phyloP scores from a whole-genome alignment of 2,888 invertebrate genomes.

The Dicyrtoma fusca region DNA sequence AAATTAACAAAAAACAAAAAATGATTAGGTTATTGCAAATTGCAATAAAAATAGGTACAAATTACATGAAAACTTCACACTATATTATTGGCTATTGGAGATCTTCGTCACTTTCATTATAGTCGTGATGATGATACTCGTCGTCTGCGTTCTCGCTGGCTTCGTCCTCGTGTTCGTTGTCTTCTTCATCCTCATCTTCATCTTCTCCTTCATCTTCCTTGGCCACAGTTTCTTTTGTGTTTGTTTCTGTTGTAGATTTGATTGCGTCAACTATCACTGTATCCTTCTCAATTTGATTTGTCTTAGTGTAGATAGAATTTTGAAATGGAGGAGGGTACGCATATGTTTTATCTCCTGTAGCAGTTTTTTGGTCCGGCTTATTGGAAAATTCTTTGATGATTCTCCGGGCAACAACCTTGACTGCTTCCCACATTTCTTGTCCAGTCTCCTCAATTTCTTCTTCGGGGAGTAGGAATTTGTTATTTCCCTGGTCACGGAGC shows the following conservation, averaged over 20 bases:
- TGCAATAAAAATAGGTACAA: too few relatives aligned
- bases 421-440: conserved; percentile 54
- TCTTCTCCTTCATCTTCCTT: conserved; percentile 18
- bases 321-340: too few relatives aligned
- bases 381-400: conserved; percentile 25
- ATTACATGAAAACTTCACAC: too few relatives aligned
- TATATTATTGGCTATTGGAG: too few relatives aligned
- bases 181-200: background rate
- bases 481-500: conserved; percentile 47
- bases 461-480: conserved; percentile 51
- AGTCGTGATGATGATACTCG: background rate
- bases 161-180: background rate
- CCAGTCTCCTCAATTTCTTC: conserved; percentile 48
- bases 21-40: too few relatives aligned
- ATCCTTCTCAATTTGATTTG: too few relatives aligned
- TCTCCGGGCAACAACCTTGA: conserved; percentile 50
- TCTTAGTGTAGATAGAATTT: too few relatives aligned
- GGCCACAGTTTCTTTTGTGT: background rate
- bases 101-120: too few relatives aligned
- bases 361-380: too few relatives aligned
- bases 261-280: too few relatives aligned
- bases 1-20: too few relatives aligned
- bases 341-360: too few relatives aligned
- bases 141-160: background rate
- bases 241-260: background rate